phyloP scores from a whole-genome alignment of 2,797 vertebrate genomes.

The Acipenser transmontanus region DNA sequence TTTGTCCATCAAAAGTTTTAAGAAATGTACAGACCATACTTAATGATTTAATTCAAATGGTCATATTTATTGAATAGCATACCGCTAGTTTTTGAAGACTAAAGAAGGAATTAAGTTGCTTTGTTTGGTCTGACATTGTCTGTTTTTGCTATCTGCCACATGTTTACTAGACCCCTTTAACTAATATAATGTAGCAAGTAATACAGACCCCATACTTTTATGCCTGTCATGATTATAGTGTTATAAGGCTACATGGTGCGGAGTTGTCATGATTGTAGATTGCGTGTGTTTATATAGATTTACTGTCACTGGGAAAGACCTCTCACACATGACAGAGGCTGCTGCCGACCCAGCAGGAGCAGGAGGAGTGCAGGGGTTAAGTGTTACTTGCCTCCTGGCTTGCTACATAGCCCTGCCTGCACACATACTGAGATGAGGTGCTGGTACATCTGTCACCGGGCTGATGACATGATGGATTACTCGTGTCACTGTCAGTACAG shows the following conservation, averaged over 20 bases:
- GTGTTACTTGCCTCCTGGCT: slow-evolving; percentile 64
- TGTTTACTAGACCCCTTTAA: slow-evolving; percentile 33
- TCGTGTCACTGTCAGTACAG: slow-evolving; percentile 69
- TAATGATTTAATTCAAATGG: too few species aligned
- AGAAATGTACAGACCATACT: too few species aligned
- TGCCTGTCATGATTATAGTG: slow-evolving; percentile 53
- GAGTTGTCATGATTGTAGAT: slow-evolving; percentile 61
- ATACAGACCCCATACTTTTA: slow-evolving; percentile 44
- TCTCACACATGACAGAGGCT: slow-evolving; percentile 61
- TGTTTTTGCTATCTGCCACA: slow-evolving; percentile 16
- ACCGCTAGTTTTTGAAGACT: too few species aligned
- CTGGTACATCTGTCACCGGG: slow-evolving; percentile 52
- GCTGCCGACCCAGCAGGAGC: slow-evolving; percentile 50
- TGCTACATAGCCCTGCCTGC: slow-evolving; percentile 50
- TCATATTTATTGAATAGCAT: too few species aligned
- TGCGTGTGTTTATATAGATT: slow-evolving; percentile 67
- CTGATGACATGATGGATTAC: slow-evolving; percentile 80
- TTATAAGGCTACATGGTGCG: slow-evolving; percentile 49
- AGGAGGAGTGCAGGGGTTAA: slow-evolving; percentile 63
- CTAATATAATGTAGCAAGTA: slow-evolving; percentile 34
- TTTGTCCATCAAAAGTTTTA: too few species aligned
- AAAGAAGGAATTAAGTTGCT: slow-evolving; percentile 8
- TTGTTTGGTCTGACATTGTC: neutral
- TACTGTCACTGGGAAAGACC: slow-evolving; percentile 63
- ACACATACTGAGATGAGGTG: slow-evolving; percentile 58